Base-by-base conservation (phyloP, 2,888 invertebrate species). In the Thecocarcelia acutangulata region DNA sequence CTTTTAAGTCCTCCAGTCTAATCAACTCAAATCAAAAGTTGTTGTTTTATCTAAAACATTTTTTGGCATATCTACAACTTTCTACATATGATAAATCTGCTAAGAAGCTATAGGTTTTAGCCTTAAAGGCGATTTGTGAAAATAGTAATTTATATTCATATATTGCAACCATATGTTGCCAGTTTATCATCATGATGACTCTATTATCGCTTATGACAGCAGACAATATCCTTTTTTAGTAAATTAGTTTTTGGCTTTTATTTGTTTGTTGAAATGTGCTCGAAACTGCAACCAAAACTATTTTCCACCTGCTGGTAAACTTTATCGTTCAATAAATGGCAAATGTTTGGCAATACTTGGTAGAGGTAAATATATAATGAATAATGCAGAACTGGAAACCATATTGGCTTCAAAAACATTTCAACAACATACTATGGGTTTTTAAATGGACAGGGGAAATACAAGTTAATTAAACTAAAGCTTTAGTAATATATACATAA, bases 141-240 rank as follows among this genome's bases (percentile, higher is more conserved):
- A 68, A n/a, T n/a, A 40, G 17, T 70, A 33, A 70, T 80, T 80
- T 70, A 66, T 75, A 80, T 80, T 80, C 80, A 76, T 59, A 59
- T 9, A 3, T 42, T 37, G 75, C 50, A 59, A 28, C 3, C 59
- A 59, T 46, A 28, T 70, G 48, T 64, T 77, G 56, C 13, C 56
- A 63, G 44, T 75, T 70, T 58, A 46, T 75, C 15, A 19, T 56
- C 42, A 44, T 56, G 21, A 75, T 63, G 69, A 37, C 40, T 80
- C 50, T 44, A 73, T 64, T 42, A 70, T 79, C 33, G 54, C 0
- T 46, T 61, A 40, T 63, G 56, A 1, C 63, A 69, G 17, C 2
- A 52, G 17, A 61, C 54, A 61, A 61, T 61, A 69, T 69, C 17
- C 54, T 50, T 24, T 48, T 50, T 17, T 42, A 5, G 33, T 19